phyloP scores from a whole-genome alignment of 2,888 invertebrate species.

The Ophion slaviceki region DNA sequence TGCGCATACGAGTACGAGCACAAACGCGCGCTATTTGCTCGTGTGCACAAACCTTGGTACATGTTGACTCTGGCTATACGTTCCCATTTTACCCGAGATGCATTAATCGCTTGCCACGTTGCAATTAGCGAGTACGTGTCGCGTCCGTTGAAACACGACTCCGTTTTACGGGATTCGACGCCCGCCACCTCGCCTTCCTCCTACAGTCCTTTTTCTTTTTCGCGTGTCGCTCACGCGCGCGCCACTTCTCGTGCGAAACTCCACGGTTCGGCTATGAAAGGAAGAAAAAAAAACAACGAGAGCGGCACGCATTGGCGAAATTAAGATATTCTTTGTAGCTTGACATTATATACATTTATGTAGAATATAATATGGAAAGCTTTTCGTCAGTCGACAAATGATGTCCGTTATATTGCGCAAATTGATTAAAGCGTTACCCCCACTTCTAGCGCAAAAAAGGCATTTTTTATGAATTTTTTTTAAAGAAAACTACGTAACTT shows the following conservation, averaged over 20 bases:
- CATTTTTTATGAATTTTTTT: too few species aligned
- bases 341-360: too few species aligned
- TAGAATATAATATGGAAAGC: too few species aligned
- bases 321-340: too few species aligned
- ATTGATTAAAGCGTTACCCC: too few species aligned
- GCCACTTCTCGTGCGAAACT: not conserved
- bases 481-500: too few species aligned
- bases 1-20: not conserved
- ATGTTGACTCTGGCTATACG: constrained; percentile 30
- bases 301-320: too few species aligned
- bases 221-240: constrained; percentile 3
- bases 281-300: not conserved
- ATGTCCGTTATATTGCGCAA: too few species aligned
- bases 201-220: constrained; percentile 4
- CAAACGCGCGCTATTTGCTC: not conserved
- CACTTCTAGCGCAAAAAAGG: too few species aligned
- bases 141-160: constrained; percentile 66
- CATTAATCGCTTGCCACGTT: constrained; percentile 69
- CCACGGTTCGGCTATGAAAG: not conserved
- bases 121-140: constrained; percentile 69
- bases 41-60: not conserved
- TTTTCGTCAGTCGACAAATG: too few species aligned
- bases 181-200: constrained; percentile 32
- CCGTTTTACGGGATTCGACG: constrained; percentile 56
- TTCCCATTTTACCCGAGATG: constrained; percentile 53